Evolutionary conservation across 1,140 invertebrate species (phyloP).

Genomic region (Teleogryllus occipitalis): DNA sequence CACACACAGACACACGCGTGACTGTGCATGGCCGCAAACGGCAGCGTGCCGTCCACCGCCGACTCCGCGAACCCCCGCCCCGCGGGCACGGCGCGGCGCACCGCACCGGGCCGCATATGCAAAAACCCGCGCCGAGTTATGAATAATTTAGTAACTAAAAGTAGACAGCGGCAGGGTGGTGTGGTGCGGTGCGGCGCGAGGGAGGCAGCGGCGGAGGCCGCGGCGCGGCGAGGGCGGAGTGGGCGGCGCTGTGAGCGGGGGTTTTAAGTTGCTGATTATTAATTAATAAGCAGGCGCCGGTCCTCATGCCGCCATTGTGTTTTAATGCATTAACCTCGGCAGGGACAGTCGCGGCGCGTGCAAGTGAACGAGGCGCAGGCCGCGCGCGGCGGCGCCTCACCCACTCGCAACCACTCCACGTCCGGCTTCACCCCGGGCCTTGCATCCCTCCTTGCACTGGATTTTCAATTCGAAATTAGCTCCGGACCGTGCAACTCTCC

Average conservation of each 20-base stretch:
- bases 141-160: background rate
- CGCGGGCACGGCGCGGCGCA: no score
- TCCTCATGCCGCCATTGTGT: background rate
- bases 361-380: background rate
- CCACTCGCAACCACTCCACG: background rate
- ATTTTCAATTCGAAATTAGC: no score
- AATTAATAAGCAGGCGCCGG: background rate
- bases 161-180: background rate
- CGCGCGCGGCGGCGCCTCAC: no score
- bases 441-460: background rate
- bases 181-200: no score
- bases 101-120: background rate
- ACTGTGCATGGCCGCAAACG: no score
- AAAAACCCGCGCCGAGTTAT: background rate
- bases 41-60: no score
- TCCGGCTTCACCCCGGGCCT: no score
- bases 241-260: background rate
- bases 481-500: no score
- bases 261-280: conserved; percentile 5
- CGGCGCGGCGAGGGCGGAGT: no score
- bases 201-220: background rate
- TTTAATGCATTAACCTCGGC: conserved; percentile 1
- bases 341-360: background rate
- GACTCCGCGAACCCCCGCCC: no score
- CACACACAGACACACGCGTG: no score